phyloP scores from a whole-genome alignment of 2,888 invertebrate species.

The Allophyes oxyacanthae region DNA sequence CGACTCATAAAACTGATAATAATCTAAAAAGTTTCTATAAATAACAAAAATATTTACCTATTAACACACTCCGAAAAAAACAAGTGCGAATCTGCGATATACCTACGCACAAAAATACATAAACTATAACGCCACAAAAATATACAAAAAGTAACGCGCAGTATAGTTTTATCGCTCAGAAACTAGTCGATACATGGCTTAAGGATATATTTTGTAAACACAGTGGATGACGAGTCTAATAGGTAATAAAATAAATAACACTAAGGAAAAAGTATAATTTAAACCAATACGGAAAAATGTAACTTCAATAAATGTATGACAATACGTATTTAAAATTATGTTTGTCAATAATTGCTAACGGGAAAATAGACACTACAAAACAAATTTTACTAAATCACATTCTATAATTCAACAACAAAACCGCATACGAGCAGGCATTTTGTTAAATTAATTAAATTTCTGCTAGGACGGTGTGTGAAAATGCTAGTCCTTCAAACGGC shows the following conservation, averaged over 20 bases:
- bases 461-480: constrained; percentile 42
- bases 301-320: constrained; percentile 21
- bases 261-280: constrained; percentile 25
- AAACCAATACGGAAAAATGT: constrained; percentile 16
- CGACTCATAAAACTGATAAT: constrained; percentile 27
- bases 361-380: neutral
- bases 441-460: constrained; percentile 55
- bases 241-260: constrained; percentile 18
- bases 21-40: constrained; percentile 36
- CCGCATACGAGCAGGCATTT: constrained; percentile 28
- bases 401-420: constrained; percentile 13
- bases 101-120: constrained; percentile 35
- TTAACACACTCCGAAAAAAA: constrained; percentile 22
- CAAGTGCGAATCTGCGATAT: constrained; percentile 26
- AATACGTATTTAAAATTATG: neutral
- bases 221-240: constrained; percentile 43
- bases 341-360: neutral
- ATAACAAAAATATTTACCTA: constrained; percentile 49
- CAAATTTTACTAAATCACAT: constrained; percentile 11
- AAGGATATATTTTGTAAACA: constrained; percentile 69
- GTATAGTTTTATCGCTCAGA: constrained; percentile 67
- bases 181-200: constrained; percentile 68
- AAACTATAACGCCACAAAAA: constrained; percentile 37
- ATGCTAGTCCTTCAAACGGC: constrained; percentile 51
- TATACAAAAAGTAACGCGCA: constrained; percentile 67